Base-by-base conservation (phyloP, 2,888 invertebrate species). In the Allophyes oxyacanthae region DNA sequence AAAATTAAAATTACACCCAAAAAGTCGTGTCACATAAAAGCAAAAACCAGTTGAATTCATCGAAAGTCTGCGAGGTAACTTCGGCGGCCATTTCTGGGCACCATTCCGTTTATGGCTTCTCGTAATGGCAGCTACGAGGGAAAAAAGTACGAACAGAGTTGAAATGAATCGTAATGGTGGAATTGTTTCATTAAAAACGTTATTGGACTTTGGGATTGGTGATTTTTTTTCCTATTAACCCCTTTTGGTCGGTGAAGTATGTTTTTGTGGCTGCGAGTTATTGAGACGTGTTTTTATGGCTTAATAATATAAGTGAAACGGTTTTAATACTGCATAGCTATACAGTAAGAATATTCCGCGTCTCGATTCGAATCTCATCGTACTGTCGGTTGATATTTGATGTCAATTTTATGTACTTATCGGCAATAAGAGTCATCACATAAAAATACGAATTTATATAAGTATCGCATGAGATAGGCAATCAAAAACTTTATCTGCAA, bases 41-140 rank as follows among this genome's bases (percentile, higher is more conserved):
- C 42, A 44, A 61, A 70, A 56, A 26, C 33, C 38, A 57, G 48
- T 52, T 38, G 71, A 74, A 79, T 77, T 71, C 83, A 85, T 85
- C 76, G 82, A 79, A 85, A 83, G 77, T 81, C 81, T 75, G 81
- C 79, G 79, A 86, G 83, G 85, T 82, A 85, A 83, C 80, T 82
- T 81, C 62, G 78, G 55, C 72, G 79, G 78, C 70, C 85, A 80
- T 86, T 85, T 85, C 75, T 79, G 75, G 77, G 46, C 78, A 77
- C 82, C 83, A 84, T 89, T 89, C 81, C 82, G 72, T 88, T 89
- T 88, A 89, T 86, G 77, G 79, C 81, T 82, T 64, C 65, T 75
- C 84, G 81, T 87, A 88, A 88, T 84, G 82, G 84, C 77, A 81
- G 79, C 78, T 82, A 74, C 70, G 78, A 77, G 64, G 75, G 79